Percentiles rank a stretch among this genome's conserved stretches.
These are phyloP conservation scores for Falco naumanni DNA, from an alignment of 2,797 vertebrate species.

Conservation along the genomic window DNA sequence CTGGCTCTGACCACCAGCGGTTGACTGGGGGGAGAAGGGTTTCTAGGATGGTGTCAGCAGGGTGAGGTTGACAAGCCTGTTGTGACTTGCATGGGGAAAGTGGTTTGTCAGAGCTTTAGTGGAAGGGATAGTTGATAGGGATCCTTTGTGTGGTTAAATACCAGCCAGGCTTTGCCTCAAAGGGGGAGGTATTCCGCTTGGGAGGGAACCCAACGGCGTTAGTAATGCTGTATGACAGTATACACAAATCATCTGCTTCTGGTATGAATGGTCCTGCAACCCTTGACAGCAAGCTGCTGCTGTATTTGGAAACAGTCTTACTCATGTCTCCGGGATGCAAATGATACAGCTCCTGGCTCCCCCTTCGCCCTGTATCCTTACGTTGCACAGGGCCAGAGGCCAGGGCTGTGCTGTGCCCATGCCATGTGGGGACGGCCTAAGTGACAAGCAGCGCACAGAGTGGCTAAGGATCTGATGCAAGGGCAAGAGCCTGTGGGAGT, in stretches of 20 bases:
- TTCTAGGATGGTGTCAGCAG: neutral
- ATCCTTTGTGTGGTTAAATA: neutral
- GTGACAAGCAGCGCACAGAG: neutral
- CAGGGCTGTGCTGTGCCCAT: neutral
- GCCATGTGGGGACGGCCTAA: rapidly evolving
- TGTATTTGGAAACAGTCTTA: neutral
- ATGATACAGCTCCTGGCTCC: neutral
- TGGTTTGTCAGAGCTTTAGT: neutral
- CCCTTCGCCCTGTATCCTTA: neutral
- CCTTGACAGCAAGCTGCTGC: neutral
- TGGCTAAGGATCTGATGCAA: neutral
- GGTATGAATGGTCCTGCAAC: neutral
- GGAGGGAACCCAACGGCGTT: neutral
- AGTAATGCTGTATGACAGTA: neutral
- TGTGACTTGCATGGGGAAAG: neutral
- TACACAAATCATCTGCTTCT: neutral
- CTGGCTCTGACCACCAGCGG: neutral
- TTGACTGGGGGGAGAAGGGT: neutral
- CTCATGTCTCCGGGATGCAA: neutral
- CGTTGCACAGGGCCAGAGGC: rapidly evolving
- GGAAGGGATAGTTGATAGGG: neutral
- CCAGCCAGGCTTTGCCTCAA: neutral
- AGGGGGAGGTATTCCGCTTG: neutral
- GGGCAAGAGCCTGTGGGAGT: neutral
- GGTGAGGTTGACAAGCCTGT: neutral